phyloP scores from a whole-genome alignment of 2,888 invertebrate species.

The Hirtodrosophila cameraria region DNA sequence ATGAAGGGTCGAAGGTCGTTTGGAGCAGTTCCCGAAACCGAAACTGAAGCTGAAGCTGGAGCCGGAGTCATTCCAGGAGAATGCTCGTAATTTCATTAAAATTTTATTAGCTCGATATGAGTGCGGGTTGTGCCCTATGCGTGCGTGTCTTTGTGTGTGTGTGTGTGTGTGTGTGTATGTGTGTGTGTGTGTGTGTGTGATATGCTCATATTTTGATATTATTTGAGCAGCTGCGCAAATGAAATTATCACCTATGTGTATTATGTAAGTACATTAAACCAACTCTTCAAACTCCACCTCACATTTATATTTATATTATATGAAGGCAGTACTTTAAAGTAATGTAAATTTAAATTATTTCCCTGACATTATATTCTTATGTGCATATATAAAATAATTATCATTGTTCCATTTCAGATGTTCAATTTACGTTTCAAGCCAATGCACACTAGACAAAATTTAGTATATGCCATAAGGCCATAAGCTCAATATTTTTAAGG shows the following conservation, averaged over 20 bases:
- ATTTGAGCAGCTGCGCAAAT: slow-evolving; percentile 65
- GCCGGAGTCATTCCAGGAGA: slow-evolving; percentile 28
- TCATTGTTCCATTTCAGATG: no score
- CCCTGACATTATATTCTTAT: no score
- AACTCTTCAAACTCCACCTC: slow-evolving; percentile 4
- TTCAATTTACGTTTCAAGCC: no score
- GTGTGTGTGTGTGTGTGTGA: slow-evolving; percentile 10
- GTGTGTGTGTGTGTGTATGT: slow-evolving; percentile 5
- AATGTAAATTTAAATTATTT: slow-evolving; percentile 1
- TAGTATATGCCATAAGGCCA: no score
- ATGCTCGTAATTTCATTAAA: slow-evolving; percentile 76
- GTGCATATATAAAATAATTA: no score
- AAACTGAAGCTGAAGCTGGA: slow-evolving; percentile 20
- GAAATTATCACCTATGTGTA: slow-evolving; percentile 76
- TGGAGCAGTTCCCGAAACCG: slow-evolving; percentile 1
- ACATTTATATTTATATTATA: neutral
- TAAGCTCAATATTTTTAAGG: no score
- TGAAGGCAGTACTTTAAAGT: slow-evolving; percentile 14
- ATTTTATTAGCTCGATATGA: slow-evolving; percentile 76
- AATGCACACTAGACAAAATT: no score
- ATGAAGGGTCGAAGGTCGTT: slow-evolving; percentile 58
- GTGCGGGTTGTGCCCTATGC: slow-evolving; percentile 38
- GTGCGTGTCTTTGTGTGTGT: slow-evolving; percentile 10
- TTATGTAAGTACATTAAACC: slow-evolving; percentile 49
- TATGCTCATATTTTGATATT: slow-evolving; percentile 50